A percentile compares a stretch with the other conserved stretches of the same genome.
phyloP scores from a whole-genome alignment of 2,113 vertebrate species.

The Ariopsis seemanni region DNA sequence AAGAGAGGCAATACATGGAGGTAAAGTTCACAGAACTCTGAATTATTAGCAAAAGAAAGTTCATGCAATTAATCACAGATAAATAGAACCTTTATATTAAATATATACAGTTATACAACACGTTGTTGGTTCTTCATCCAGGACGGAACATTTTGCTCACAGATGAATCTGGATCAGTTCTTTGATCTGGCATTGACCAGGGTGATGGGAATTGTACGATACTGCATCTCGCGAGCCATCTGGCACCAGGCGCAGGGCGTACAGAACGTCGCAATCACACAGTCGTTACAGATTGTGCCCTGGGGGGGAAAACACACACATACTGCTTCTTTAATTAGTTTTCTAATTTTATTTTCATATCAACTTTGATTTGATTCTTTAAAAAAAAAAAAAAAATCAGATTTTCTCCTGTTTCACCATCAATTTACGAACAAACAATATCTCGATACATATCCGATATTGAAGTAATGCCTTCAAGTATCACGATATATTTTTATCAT shows the following conservation, averaged over 20 bases:
- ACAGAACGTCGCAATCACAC: constrained; percentile 43
- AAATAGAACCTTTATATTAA: not conserved
- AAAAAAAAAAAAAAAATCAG: too few relatives aligned
- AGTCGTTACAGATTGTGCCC: constrained; percentile 57
- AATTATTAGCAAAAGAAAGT: not conserved
- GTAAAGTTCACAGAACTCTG: constrained; percentile 11
- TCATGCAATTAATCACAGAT: not conserved
- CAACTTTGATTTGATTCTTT: too few relatives aligned
- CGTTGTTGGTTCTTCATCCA: too few relatives aligned
- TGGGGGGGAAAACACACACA: not conserved
- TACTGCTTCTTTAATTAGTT: not conserved
- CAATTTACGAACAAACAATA: not conserved
- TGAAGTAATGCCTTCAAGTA: not conserved
- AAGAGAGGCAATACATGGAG: not conserved
- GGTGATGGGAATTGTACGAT: constrained; percentile 42
- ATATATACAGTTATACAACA: not conserved
- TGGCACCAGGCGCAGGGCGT: constrained; percentile 54
- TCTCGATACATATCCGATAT: too few relatives aligned
- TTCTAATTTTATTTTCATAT: not conserved
- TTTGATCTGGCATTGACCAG: constrained; percentile 29
- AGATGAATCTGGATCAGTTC: not conserved
- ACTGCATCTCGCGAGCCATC: constrained; percentile 56
- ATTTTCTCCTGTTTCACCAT: not conserved
- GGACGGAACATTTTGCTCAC: not conserved
- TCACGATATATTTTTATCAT: not conserved